phyloP scores from a whole-genome alignment of 2,797 vertebrate genomes.

The Mycteria americana region DNA sequence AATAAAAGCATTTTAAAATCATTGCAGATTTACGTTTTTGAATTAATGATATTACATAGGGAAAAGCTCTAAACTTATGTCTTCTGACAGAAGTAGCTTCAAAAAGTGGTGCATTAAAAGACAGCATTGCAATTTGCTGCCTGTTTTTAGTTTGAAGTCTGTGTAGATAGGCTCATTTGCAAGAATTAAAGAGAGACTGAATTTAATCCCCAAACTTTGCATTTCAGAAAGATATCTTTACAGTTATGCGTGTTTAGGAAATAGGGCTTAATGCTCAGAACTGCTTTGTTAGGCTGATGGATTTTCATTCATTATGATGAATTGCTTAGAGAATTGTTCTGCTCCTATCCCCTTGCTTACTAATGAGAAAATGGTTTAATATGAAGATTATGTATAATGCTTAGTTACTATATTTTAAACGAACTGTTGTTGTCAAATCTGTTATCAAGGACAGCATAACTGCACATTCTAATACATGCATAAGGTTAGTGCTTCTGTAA shows the following conservation, averaged over 20 bases:
- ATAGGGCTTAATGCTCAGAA: neutral
- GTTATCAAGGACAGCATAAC: neutral
- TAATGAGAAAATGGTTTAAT: conserved; percentile 1
- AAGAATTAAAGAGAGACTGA: neutral
- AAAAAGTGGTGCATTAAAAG: neutral
- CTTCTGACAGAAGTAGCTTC: neutral
- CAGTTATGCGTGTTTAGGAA: neutral
- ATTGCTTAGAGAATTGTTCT: conserved; percentile 4
- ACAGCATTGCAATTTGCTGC: neutral
- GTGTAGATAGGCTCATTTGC: neutral
- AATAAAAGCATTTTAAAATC: neutral
- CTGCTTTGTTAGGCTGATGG: neutral
- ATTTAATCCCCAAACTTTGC: neutral
- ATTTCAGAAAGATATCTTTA: conserved; percentile 5
- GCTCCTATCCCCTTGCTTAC: neutral
- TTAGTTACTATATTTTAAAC: neutral
- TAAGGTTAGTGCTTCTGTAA: neutral
- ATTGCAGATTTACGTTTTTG: neutral
- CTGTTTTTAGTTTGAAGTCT: neutral
- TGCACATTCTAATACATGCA: neutral
- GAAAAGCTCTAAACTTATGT: neutral
- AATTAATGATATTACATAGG: neutral
- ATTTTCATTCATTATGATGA: conserved; percentile 12
- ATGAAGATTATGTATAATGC: neutral
- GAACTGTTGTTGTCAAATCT: neutral